Percentiles rank a stretch among this genome's conserved stretches.
phyloP scores from a whole-genome alignment of 2,888 invertebrate genomes.

The Alviniconcha strummeri region DNA sequence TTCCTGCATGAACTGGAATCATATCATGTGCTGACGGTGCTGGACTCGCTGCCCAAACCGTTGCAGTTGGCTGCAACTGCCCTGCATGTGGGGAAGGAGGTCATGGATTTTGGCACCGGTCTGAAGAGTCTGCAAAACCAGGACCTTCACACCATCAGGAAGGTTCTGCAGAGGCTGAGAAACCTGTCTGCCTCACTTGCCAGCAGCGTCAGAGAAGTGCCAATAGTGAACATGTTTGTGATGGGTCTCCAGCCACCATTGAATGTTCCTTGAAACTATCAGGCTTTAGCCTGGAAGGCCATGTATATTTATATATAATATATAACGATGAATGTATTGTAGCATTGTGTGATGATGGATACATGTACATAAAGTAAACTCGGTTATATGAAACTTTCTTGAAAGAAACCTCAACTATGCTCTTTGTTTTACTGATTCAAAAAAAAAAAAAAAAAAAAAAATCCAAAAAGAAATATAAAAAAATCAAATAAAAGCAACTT shows the following conservation, averaged over 20 bases:
- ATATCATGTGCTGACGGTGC: background rate
- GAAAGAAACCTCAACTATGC: too few species aligned
- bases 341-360: background rate
- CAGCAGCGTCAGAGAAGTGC: background rate
- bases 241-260: background rate
- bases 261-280: background rate
- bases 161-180: conserved; percentile 1
- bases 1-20: conserved; percentile 23
- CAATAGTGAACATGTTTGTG: background rate
- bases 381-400: too few species aligned
- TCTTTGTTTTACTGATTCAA: too few species aligned
- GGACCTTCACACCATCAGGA: background rate
- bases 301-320: background rate
- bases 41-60: background rate
- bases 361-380: too few species aligned
- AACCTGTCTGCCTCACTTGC: background rate
- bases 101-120: background rate
- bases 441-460: too few species aligned
- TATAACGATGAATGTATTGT: background rate
- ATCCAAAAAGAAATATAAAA: too few species aligned
- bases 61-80: background rate
- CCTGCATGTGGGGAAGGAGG: conserved; percentile 16
- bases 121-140: background rate
- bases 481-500: too few species aligned
- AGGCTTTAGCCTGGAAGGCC: background rate